Conservation (phyloP, 2,797 vertebrate genomes). For the Sebastiscus albofasciatus region DNA sequence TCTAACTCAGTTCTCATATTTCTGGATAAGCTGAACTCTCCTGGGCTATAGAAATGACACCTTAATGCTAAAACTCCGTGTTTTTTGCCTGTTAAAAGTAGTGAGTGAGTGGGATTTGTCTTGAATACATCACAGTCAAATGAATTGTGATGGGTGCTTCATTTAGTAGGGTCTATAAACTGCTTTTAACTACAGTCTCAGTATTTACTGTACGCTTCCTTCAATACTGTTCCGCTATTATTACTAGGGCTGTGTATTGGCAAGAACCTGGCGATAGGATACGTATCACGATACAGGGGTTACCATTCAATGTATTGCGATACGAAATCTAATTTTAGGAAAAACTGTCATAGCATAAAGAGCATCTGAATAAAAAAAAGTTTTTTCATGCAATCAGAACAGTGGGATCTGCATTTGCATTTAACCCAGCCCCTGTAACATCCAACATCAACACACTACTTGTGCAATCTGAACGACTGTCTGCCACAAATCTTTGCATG, state of each 20-base stretch:
- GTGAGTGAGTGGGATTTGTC: conserved; percentile 62
- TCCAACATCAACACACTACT: rapidly evolving
- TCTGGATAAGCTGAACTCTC: conserved; percentile 61
- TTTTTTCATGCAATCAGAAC: too few species aligned
- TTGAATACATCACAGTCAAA: conserved; percentile 67
- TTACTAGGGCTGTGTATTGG: neutral
- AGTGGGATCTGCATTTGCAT: rapidly evolving
- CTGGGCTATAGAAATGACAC: conserved; percentile 64
- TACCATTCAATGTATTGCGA: too few species aligned
- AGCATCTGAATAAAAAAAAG: too few species aligned
- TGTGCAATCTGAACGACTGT: too few species aligned
- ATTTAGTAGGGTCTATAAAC: neutral
- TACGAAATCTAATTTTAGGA: too few species aligned
- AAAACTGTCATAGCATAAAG: too few species aligned
- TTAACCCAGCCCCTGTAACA: too few species aligned
- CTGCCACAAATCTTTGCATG: too few species aligned
- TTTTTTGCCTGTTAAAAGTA: conserved; percentile 72
- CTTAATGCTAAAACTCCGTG: conserved; percentile 62
- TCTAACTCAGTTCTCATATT: conserved; percentile 6
- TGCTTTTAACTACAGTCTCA: neutral
- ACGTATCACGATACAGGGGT: too few species aligned
- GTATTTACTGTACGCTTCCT: neutral
- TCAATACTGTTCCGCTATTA: neutral
- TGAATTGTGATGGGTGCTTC: conserved; percentile 25
- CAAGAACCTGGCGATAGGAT: too few species aligned